Percentiles rank a stretch among this genome's conserved stretches.
These are phyloP conservation scores for Thunnus maccoyii DNA, from an alignment of 2,113 vertebrate species.

Conservation along the genomic window DNA sequence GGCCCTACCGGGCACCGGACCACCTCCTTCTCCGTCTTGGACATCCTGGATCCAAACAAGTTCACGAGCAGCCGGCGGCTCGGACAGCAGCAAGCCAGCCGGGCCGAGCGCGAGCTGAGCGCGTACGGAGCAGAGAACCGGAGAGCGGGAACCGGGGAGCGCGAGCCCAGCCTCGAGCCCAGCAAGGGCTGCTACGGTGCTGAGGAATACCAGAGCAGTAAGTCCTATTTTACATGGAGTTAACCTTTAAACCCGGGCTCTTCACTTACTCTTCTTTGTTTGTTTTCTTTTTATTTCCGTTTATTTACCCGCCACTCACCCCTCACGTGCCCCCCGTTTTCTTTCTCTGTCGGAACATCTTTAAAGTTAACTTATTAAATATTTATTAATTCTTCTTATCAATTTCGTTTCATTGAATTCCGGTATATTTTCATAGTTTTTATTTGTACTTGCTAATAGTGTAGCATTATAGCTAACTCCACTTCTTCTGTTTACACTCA, in stretches of 20 bases:
- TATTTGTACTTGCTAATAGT: too few species aligned
- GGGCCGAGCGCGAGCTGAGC: conserved; percentile 78
- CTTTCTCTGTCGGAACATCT: too few species aligned
- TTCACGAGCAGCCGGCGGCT: conserved; percentile 89
- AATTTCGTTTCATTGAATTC: too few species aligned
- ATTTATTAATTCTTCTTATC: too few species aligned
- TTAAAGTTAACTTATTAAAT: too few species aligned
- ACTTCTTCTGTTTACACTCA: too few species aligned
- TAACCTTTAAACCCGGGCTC: not conserved
- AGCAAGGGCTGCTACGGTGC: conserved; percentile 59
- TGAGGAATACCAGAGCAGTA: conserved; percentile 85
- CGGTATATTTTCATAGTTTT: too few species aligned
- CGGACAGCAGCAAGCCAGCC: conserved; percentile 62
- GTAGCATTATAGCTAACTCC: too few species aligned
- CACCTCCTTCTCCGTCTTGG: conserved; percentile 97
- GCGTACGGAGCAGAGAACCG: conserved; percentile 73
- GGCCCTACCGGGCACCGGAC: conserved; percentile 86
- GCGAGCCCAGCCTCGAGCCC: conserved; percentile 62
- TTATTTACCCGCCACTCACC: not conserved
- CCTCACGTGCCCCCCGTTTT: too few species aligned
- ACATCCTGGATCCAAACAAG: conserved; percentile 97
- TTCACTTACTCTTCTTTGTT: conserved; percentile 40
- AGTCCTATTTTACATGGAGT: conserved; percentile 49
- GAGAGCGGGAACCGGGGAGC: conserved; percentile 51
- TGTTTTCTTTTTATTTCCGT: not conserved